Evolutionary conservation across 2,113 vertebrate species (phyloP), one percentile per base, ranked within the genome.

Genomic region (Pterocles gutturalis): DNA sequence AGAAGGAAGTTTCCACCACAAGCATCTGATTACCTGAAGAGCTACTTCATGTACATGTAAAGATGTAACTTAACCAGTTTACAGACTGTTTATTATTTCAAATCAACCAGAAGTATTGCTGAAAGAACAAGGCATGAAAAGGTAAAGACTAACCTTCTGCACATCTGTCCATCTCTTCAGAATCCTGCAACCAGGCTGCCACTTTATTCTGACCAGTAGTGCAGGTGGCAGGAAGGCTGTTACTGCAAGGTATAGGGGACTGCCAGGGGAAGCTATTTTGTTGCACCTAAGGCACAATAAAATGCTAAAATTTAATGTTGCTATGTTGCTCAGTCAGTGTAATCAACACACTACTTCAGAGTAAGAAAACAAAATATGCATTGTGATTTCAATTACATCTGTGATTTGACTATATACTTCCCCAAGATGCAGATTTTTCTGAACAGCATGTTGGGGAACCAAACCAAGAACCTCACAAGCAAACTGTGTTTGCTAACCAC

Each of bases 161-260:
- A 97, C 99, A 99, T 96, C 99, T 99, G 97, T 99, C 99, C 99
- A 99, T 99, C 93, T 99, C 99, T 96, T 99, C 99, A 3, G 99
- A 99, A 88, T 99, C 99, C 97, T 99, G 99, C 55, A 99, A 97
- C 99, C 99, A 99, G 49, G 99, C 99, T 5, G 98, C 99, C 96
- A 99, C 99, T 97, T 99, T 99, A 96, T 99, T 99, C 98, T 99
- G 99, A 65, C 99, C 99, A 5, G 99, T 99, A 7, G 99, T 99
- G 96, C 99, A 99, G 67, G 99, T 99, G 25, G 98, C 98, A 13
- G 99, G 99, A 80, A 99, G 99, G 98, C 98, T 99, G 67, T 92
- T 98, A 97, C 98, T 99, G 96, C 81, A 99, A 5, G 98, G 98
- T 61, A 98, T 93, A 45, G 98, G 86, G 14, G 99, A 96, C 94